phyloP scores from a whole-genome alignment of 2,888 invertebrate genomes.

The Zootermopsis nevadensis region DNA sequence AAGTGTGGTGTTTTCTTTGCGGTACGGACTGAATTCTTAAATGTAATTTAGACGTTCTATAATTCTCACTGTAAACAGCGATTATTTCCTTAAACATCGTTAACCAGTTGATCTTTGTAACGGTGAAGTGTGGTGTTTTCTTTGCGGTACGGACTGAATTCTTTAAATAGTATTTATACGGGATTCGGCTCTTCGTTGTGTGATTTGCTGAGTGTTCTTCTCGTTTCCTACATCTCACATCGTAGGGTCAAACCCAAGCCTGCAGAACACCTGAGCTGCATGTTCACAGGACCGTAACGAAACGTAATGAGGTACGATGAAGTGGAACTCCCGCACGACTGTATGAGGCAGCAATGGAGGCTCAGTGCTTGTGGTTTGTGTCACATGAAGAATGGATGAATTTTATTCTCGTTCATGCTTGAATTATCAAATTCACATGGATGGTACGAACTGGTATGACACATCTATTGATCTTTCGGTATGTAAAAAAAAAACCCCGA shows the following conservation, averaged over 20 bases:
- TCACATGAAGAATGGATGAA: slow-evolving; percentile 2
- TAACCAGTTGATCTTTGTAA: too few relatives aligned
- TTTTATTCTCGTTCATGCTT: slow-evolving; percentile 2
- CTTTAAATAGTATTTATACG: too few relatives aligned
- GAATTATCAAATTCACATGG: slow-evolving; percentile 1
- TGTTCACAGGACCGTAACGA: not conserved
- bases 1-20: too few relatives aligned
- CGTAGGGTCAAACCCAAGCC: too few relatives aligned
- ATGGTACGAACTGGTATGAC: slow-evolving; percentile 12
- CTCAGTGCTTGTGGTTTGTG: not conserved
- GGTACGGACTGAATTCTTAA: too few relatives aligned
- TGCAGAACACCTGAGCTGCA: too few relatives aligned
- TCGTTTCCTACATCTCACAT: not conserved
- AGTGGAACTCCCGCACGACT: not conserved
- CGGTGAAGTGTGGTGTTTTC: too few relatives aligned
- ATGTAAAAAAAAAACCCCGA: not conserved
- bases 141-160: too few relatives aligned
- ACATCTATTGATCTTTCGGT: not conserved
- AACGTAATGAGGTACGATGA: not conserved
- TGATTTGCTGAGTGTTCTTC: not conserved
- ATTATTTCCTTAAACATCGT: too few relatives aligned
- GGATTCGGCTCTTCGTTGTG: too few relatives aligned
- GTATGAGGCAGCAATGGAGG: not conserved
- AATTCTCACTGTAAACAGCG: too few relatives aligned
- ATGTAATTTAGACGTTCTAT: too few relatives aligned